Base-by-base conservation (phyloP, 2,113 vertebrate species). In the Cairina moschata region DNA sequence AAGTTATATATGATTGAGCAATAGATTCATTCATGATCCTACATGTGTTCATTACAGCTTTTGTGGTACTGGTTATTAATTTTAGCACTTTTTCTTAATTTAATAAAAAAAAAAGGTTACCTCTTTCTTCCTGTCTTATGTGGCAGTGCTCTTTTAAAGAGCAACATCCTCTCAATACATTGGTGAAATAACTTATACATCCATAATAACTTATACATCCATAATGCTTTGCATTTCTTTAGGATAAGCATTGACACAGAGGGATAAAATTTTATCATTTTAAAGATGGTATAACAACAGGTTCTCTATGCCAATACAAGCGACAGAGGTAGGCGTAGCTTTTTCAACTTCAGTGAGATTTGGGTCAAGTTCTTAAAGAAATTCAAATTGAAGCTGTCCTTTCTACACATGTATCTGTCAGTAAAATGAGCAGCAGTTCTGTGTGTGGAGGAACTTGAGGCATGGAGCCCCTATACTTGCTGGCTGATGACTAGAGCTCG, bases 321-420 rank as follows among this genome's bases (percentile, higher is more conserved):
- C 46, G 44, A 89, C 9, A 18, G 68, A 86, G 58, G 55, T 48
- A 83, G 80, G 66, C 2, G 0, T 13, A 40, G 59, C 54, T 50
- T 78, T 25, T 62, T 90, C 66, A 75, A 13, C 62, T 58, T 84
- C 34, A 32, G 36, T 34, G 77, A 90, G 74, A 90, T 94, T 83
- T 87, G 71, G 92, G 89, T 79, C 92, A 76, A 29, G 21, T 71
- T 91, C 40, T 89, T 77, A 8, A 28, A 65, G 77, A 71, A 85
- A 91, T 83, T 85, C 36, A 76, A 11, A 63, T 42, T 34, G 81
- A 77, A 89, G 71, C 81, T 89, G 86, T 73, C 66, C 86, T 91
- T 84, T 66, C 44, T 58, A 21, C 62, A 32, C 7, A 1, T 62
- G 69, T 80, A 83, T 50, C 50, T 92, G 81, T 85, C 86, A 92